Evolutionary conservation across 2,797 vertebrate species (phyloP).

Genomic region (Cynopterus sphinx): DNA sequence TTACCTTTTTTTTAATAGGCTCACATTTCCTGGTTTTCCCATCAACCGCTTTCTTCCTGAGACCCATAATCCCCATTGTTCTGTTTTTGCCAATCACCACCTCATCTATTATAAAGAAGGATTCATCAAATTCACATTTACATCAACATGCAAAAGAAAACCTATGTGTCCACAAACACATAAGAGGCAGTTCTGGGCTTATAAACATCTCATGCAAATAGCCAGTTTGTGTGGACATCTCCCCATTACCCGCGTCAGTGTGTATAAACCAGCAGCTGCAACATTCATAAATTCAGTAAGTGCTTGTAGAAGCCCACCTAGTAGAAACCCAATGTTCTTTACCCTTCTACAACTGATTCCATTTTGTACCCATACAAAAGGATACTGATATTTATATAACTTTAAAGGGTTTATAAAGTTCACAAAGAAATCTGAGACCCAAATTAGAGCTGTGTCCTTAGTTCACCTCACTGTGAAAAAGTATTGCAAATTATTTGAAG

Average conservation of each 20-base stretch:
- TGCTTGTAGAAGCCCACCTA: background rate
- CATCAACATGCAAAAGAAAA: slow-evolving; percentile 3
- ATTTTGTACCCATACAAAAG: slow-evolving; percentile 60
- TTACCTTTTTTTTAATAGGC: background rate
- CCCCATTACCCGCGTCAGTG: background rate
- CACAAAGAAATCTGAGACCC: slow-evolving; percentile 50
- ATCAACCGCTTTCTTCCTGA: background rate
- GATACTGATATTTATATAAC: slow-evolving; percentile 61
- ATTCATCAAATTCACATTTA: background rate
- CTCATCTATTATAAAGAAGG: background rate
- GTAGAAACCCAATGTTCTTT: slow-evolving; percentile 44
- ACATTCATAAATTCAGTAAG: slow-evolving; percentile 7
- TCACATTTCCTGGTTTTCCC: background rate
- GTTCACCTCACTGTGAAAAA: slow-evolving; percentile 52
- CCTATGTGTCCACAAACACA: background rate
- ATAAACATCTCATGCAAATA: slow-evolving; percentile 4
- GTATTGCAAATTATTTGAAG: slow-evolving; percentile 53
- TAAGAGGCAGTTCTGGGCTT: background rate
- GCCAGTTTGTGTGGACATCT: background rate
- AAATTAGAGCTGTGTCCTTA: slow-evolving; percentile 71
- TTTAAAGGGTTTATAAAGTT: slow-evolving; percentile 62
- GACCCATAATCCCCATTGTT: background rate
- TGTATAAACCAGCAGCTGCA: background rate
- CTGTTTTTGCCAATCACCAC: background rate
- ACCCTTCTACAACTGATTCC: slow-evolving; percentile 27